phyloP scores from a whole-genome alignment of 2,797 vertebrate genomes.

The Helarctos malayanus region DNA sequence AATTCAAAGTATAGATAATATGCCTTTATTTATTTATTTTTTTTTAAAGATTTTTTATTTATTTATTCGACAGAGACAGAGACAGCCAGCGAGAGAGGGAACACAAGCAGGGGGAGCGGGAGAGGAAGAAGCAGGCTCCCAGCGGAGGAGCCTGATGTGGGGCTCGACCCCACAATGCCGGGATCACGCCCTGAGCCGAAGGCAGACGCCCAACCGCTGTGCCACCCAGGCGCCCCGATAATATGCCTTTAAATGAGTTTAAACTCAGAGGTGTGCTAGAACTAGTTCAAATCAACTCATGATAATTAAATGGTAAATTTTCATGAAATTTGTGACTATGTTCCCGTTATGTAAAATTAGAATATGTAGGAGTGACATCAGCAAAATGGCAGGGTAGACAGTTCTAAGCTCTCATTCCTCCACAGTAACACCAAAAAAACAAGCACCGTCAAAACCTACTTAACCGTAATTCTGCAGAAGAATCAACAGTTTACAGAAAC shows the following conservation, averaged over 20 bases:
- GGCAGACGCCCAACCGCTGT: too few relatives aligned
- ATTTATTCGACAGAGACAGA: too few relatives aligned
- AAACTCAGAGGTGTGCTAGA: background rate
- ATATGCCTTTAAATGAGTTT: background rate
- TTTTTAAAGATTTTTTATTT: too few relatives aligned
- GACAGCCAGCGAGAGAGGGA: too few relatives aligned
- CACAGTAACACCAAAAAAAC: background rate
- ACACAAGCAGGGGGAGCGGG: too few relatives aligned
- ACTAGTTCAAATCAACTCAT: conserved; percentile 13
- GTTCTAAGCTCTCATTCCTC: background rate
- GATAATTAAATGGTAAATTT: background rate
- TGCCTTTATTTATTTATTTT: background rate
- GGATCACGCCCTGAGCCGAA: too few relatives aligned
- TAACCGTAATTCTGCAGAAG: conserved; percentile 31
- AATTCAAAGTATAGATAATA: background rate
- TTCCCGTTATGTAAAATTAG: background rate
- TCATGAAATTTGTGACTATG: background rate
- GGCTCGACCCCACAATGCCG: too few relatives aligned
- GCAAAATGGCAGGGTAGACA: background rate
- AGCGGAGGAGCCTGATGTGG: too few relatives aligned
- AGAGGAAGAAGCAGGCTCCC: too few relatives aligned
- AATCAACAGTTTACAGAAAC: background rate
- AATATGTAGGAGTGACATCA: background rate
- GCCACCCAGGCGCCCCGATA: too few relatives aligned
- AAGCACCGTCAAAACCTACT: background rate